Conservation (phyloP, 2,113 vertebrate genomes). For the Sorex araneus region DNA sequence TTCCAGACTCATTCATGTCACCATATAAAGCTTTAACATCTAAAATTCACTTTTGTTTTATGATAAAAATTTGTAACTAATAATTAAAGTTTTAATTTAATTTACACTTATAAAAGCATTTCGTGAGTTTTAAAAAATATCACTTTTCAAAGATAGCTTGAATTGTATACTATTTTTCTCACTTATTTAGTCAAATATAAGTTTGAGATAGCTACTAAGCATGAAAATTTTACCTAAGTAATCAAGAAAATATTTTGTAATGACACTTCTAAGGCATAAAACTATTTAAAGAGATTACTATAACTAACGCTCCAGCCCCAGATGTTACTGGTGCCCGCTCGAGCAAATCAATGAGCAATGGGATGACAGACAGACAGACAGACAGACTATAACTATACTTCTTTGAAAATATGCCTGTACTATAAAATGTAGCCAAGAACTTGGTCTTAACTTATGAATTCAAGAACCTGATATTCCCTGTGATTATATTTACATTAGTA, state of each 20-base stretch:
- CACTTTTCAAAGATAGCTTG: conserved; percentile 22
- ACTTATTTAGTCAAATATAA: conserved; percentile 47
- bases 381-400: conserved; percentile 44
- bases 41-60: neutral
- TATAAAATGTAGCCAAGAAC: neutral
- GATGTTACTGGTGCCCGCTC: no score
- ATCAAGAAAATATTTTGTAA: conserved; percentile 13
- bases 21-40: neutral
- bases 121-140: neutral
- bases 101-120: conserved; percentile 33
- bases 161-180: neutral
- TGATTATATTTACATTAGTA: conserved; percentile 14
- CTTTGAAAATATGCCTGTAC: neutral
- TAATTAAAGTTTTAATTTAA: conserved; percentile 20
- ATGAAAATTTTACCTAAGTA: conserved; percentile 27
- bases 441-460: neutral
- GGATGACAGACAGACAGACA: no score
- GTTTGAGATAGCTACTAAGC: conserved; percentile 29
- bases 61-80: conserved; percentile 4
- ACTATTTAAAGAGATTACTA: conserved; percentile 35
- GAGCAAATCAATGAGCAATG: no score
- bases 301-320: no score
- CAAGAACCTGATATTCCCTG: neutral
- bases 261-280: conserved; percentile 20
- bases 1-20: neutral